Conservation (phyloP, 2,113 vertebrate genomes). For the Siniperca knerii region DNA sequence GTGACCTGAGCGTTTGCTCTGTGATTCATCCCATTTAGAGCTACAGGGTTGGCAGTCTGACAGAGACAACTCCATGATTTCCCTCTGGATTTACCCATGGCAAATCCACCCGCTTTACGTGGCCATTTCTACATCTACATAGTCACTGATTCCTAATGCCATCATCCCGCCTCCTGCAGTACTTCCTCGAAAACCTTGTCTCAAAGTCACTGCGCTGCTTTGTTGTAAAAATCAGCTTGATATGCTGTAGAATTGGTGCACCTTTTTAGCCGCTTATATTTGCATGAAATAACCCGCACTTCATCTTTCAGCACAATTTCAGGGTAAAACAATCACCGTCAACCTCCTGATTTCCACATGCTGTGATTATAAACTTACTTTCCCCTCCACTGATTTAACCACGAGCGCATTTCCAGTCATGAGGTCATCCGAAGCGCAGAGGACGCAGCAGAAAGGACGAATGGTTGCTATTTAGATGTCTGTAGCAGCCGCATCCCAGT, state of each 20-base stretch:
- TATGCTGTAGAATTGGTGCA: not conserved
- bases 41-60: constrained; percentile 66
- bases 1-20: constrained; percentile 77
- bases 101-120: constrained; percentile 46
- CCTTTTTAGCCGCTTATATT: not conserved
- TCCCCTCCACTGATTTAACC: constrained; percentile 45
- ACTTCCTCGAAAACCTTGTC: constrained; percentile 21
- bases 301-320: constrained; percentile 32
- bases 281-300: constrained; percentile 9
- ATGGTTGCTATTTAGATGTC: constrained; percentile 67
- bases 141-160: constrained; percentile 26
- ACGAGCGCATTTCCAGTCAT: not conserved
- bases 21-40: constrained; percentile 80
- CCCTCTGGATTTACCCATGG: constrained; percentile 59
- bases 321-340: constrained; percentile 43
- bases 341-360: constrained; percentile 30
- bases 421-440: constrained; percentile 41
- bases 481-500: constrained; percentile 51
- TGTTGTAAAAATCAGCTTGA: constrained; percentile 4
- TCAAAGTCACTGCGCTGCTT: constrained; percentile 28
- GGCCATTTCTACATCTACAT: constrained; percentile 37
- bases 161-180: not conserved
- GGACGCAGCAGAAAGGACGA: constrained; percentile 48
- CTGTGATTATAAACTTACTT: constrained; percentile 56
- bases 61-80: constrained; percentile 74